Evolutionary conservation across 2,113 vertebrate species (phyloP).

Genomic region (Microcebus tavaratra): DNA sequence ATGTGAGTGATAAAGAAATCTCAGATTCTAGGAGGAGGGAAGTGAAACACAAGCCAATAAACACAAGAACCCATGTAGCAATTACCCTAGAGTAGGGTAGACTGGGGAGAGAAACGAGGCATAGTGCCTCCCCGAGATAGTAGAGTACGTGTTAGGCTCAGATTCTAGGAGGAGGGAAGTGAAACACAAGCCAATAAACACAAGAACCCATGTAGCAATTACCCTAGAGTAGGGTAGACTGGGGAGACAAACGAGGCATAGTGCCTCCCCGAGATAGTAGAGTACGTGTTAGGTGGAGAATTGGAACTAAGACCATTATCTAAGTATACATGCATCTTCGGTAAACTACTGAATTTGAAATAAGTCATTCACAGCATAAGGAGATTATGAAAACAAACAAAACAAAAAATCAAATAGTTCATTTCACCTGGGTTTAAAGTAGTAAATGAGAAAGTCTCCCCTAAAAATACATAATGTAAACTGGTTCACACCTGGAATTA

Average conservation of each 20-base stretch:
- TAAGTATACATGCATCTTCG: background rate
- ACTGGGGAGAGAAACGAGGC: background rate
- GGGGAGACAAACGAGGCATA: background rate
- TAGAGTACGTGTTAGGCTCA: background rate
- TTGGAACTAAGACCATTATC: background rate
- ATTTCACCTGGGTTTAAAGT: background rate
- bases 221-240: fast-evolving
- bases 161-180: background rate
- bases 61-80: background rate
- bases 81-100: fast-evolving
- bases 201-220: background rate
- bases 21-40: background rate
- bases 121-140: background rate
- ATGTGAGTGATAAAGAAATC: background rate
- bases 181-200: background rate
- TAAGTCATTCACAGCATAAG: background rate
- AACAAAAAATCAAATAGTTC: background rate
- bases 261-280: no score
- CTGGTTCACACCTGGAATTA: background rate
- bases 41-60: background rate
- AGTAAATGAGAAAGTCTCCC: background rate
- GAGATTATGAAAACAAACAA: background rate
- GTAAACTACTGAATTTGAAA: background rate
- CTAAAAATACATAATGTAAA: background rate
- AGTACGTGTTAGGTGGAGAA: background rate